These are phyloP conservation scores for Drosophila nigrodunni DNA, from an alignment of 1,140 invertebrate species.

Conservation along the genomic window DNA sequence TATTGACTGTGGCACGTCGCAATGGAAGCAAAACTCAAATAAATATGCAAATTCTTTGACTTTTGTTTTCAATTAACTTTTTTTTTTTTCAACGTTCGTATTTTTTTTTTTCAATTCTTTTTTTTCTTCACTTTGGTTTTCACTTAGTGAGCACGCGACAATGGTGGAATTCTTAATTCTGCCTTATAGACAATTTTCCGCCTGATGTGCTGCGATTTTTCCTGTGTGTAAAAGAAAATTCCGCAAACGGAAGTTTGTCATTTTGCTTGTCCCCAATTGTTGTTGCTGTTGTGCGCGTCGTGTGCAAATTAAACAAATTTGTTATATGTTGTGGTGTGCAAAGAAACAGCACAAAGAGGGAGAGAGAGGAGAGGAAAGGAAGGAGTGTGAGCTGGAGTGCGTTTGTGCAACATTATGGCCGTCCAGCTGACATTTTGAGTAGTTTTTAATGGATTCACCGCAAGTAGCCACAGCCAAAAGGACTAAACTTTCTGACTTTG, in stretches of 20 bases:
- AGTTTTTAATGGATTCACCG: constrained; percentile 74
- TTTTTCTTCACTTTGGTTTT: constrained; percentile 13
- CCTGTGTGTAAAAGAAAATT: constrained; percentile 10
- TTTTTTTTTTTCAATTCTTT: constrained; percentile 30
- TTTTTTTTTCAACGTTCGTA: constrained; percentile 34
- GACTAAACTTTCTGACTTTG: constrained; percentile 64
- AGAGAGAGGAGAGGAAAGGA: background rate
- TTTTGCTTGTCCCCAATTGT: background rate
- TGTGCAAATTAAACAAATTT: constrained; percentile 68
- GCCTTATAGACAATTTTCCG: constrained; percentile 49
- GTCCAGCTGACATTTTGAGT: constrained; percentile 76
- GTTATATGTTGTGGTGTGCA: constrained; percentile 45
- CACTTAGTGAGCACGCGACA: constrained; percentile 30
- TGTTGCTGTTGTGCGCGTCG: background rate
- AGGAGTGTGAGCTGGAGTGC: background rate
- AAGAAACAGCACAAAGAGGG: constrained; percentile 1
- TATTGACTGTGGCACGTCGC: constrained; percentile 73
- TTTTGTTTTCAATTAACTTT: constrained; percentile 83
- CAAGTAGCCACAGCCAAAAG: constrained; percentile 38
- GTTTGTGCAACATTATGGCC: constrained; percentile 40
- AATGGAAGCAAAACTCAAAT: constrained; percentile 50
- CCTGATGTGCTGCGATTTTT: constrained; percentile 34
- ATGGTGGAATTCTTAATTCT: constrained; percentile 45
- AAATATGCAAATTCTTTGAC: constrained; percentile 79
- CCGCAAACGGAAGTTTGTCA: constrained; percentile 3